phyloP scores from a whole-genome alignment of 2,797 vertebrate genomes.

The Huso huso region DNA sequence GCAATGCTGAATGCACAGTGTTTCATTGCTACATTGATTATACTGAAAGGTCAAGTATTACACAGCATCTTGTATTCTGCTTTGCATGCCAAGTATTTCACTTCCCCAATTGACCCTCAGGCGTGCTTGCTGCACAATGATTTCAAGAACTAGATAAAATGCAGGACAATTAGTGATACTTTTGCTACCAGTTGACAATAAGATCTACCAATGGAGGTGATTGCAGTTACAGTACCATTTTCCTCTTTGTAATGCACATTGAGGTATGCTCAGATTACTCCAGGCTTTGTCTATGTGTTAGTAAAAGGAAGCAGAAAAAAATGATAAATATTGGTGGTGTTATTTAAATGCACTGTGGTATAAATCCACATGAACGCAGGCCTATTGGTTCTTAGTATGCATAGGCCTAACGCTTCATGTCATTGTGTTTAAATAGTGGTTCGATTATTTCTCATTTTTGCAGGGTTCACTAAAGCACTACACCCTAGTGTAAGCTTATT shows the following conservation, averaged over 20 bases:
- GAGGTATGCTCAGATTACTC: slow-evolving; percentile 38
- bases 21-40: slow-evolving; percentile 98
- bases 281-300: slow-evolving; percentile 21
- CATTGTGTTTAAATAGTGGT: too few species aligned
- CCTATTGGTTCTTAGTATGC: too few species aligned
- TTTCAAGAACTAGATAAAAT: slow-evolving; percentile 92
- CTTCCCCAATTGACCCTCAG: slow-evolving; percentile 95
- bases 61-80: slow-evolving; percentile 91
- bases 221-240: slow-evolving; percentile 91
- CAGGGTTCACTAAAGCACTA: too few species aligned
- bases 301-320: background rate
- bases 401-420: too few species aligned
- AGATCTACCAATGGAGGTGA: slow-evolving; percentile 88
- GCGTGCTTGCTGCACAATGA: slow-evolving; percentile 86
- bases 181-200: slow-evolving; percentile 82
- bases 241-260: slow-evolving; percentile 58
- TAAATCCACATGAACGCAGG: too few species aligned
- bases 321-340: background rate
- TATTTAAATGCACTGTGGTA: too few species aligned
- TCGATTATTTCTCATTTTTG: too few species aligned
- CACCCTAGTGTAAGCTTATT: too few species aligned
- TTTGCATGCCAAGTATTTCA: slow-evolving; percentile 99
- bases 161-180: slow-evolving; percentile 95
- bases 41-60: slow-evolving; percentile 99
- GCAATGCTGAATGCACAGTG: slow-evolving; percentile 82